Base-by-base conservation (phyloP, 2,888 invertebrate species). In the Ectobius pallidus region DNA sequence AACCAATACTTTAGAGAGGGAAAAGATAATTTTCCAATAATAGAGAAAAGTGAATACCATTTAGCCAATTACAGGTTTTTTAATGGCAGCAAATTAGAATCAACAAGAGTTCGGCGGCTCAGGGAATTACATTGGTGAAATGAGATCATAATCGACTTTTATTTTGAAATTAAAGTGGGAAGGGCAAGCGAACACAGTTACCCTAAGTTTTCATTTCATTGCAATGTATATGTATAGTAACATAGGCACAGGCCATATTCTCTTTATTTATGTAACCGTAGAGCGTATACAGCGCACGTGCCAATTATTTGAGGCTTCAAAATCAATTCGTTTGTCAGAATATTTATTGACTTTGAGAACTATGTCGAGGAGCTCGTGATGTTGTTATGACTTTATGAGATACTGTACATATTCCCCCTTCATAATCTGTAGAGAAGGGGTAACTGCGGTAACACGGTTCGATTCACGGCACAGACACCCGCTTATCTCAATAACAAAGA, bases 141-240 rank as follows among this genome's bases (percentile, higher is more conserved):
- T 68, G 71, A 55, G 71, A 58, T 42, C 34, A 44, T 72, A 72
- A 72, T 72, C 68, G 68, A 67, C 67, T 72, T 71, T 72, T 55
- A 65, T 68, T 55, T 68, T 22, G 68, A 72, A 34, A 44, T 72
- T 20, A 39, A 63, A 34, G 63, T 16, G n/a, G 42, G 42, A 18
- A 7, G 16, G 14, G 62, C 34, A 27, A 16, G 16, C n/a, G 20
- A n/a, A n/a, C n/a, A 42, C 39, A 20, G 25, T 52, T 52, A 52
- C 20, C 52, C 52, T 52, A 52, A 52, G 44, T 18, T 49, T 49
- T 22, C 39, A 6, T 39, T 39, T 39, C 39, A 9, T 39, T 39
- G 39, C 39, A 39, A 39, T 9, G 39, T 39, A 39, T 9, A 39
- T 39, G 39, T 14, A 39, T 39, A 14, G 39, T 39, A 9, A 39